A percentile compares a stretch with the other conserved stretches of the same genome.
phyloP scores from a whole-genome alignment of 2,888 invertebrate genomes.

The Diarsia brunnea region DNA sequence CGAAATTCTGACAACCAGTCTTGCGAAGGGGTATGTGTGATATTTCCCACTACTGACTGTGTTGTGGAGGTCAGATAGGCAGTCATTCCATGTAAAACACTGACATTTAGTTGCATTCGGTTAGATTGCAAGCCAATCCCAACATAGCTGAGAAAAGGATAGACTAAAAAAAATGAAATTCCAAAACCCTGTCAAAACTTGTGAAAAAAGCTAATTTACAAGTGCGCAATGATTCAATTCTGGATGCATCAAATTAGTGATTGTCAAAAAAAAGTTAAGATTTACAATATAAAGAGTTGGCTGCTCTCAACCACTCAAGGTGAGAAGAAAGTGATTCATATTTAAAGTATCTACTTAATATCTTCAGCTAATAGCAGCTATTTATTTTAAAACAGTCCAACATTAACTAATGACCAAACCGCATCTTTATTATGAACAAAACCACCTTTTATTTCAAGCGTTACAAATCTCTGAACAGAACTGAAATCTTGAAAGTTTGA shows the following conservation, averaged over 20 bases:
- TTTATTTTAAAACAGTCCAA: slow-evolving; percentile 10
- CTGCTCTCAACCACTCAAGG: background rate
- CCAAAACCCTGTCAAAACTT: too few species aligned
- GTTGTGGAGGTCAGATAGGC: too few species aligned
- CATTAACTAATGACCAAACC: slow-evolving; percentile 33
- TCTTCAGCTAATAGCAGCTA: background rate
- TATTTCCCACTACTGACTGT: too few species aligned
- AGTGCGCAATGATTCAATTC: background rate
- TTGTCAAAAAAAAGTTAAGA: background rate
- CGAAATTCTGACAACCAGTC: too few species aligned
- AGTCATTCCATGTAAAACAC: too few species aligned
- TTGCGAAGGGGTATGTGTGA: too few species aligned
- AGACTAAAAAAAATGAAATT: too few species aligned
- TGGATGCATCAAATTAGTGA: background rate
- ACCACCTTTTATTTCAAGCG: slow-evolving; percentile 24
- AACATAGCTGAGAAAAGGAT: too few species aligned
- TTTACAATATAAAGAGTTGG: background rate
- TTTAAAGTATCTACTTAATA: background rate
- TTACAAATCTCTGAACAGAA: slow-evolving; percentile 28
- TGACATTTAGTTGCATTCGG: too few species aligned
- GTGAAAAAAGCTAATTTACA: too few species aligned
- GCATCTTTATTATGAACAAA: slow-evolving; percentile 21
- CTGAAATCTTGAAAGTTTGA: slow-evolving; percentile 48
- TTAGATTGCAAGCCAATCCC: too few species aligned
- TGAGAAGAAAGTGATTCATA: background rate